Evolutionary conservation across 2,888 invertebrate species (phyloP), one percentile per base, ranked within the genome.

Genomic region (Bhutanitis thaidina): DNA sequence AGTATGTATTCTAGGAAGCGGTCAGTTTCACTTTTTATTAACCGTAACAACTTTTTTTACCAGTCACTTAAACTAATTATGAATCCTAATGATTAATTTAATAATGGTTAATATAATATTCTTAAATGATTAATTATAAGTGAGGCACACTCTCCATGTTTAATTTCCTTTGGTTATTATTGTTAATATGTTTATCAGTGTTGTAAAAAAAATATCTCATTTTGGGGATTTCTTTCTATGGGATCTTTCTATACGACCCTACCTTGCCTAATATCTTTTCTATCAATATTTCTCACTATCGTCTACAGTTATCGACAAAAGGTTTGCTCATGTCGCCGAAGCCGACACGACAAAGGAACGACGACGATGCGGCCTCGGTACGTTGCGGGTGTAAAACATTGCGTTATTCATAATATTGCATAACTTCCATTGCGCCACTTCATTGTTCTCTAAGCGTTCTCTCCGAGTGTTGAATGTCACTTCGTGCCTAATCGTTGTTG

Each of bases 281-380:
- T 60, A 48, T 61, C 49, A 52, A 37, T 49, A 56, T 55, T 58
- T 71, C 66, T 73, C 69, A 71, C 67, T 72, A 59, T 75, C 71
- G 69, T 69, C 73, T 69, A 70, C 81, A 87, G 87, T 74, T 74
- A 64, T 74, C 87, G 60, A 74, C 81, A 67, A 82, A 85, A 74
- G 86, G 85, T 67, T 75, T 86, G 78, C 74, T 75, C 69, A 68
- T 80, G 67, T 74, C 83, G 59, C 80, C 81, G 64, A 78, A 80
- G 67, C 78, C 77, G 63, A 66, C 78, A 66, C 77, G 83, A 62
- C 81, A 71, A 65, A 69, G 70, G 67, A 75, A 71, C 68, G 62
- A 60, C 47, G 72, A 72, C 60, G 71, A 65, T 53, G 48, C 67
- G 58, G 62, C 77, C 58, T 67, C 80, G 85, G 85, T 85, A 86